phyloP scores from a whole-genome alignment of 2,888 invertebrate species.

The Eupithecia centaureata region DNA sequence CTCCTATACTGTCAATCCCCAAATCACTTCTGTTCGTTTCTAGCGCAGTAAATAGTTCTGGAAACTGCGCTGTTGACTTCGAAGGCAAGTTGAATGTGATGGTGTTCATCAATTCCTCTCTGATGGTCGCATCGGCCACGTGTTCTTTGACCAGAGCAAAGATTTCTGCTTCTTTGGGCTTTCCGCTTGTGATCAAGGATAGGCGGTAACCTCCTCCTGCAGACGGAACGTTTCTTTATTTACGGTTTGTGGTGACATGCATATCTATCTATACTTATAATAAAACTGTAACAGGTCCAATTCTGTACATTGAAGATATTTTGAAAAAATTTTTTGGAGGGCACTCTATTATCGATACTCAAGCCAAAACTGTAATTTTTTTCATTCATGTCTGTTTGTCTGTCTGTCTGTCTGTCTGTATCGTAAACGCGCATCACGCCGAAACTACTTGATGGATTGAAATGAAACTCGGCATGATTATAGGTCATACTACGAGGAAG shows the following conservation, averaged over 20 bases:
- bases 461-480: no score
- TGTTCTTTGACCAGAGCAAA: background rate
- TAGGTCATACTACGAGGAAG: no score
- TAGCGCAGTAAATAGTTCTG: background rate
- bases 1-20: slow-evolving; percentile 90
- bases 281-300: no score
- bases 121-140: background rate
- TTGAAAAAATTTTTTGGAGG: no score
- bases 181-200: background rate
- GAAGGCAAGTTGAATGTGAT: background rate
- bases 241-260: background rate
- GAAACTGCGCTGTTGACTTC: background rate
- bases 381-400: no score
- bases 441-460: no score
- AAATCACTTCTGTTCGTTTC: slow-evolving; percentile 73
- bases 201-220: background rate
- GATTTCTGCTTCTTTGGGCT: background rate
- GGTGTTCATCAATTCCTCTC: background rate
- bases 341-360: no score
- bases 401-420: no score
- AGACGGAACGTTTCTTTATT: background rate
- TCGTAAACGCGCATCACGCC: no score
- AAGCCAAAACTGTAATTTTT: no score
- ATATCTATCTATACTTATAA: no score
- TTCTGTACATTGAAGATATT: no score